Evolutionary conservation across 2,113 vertebrate species (phyloP).

Genomic region (Anas platyrhynchos): DNA sequence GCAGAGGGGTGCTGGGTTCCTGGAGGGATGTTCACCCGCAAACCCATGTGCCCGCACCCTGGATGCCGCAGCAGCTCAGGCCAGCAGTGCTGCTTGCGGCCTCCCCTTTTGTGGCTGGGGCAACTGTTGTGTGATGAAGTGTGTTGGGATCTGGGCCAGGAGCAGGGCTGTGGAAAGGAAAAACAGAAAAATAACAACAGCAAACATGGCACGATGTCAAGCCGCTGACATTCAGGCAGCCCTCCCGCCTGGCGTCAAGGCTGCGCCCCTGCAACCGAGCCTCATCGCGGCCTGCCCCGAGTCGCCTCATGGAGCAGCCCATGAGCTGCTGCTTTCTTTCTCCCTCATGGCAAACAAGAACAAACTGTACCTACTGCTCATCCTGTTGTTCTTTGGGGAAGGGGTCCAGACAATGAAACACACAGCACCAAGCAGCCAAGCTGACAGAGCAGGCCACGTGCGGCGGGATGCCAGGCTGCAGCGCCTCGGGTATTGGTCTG

Average conservation of each 20-base stretch:
- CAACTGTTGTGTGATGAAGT: constrained; percentile 14
- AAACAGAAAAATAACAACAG: background rate
- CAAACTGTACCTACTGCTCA: background rate
- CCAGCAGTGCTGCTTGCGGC: background rate
- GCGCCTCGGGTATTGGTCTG: background rate
- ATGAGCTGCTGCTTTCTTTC: background rate
- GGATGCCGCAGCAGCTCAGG: background rate
- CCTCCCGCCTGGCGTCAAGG: background rate
- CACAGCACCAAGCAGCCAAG: accelerated
- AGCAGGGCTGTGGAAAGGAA: background rate
- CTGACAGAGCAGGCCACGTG: background rate
- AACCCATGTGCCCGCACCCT: background rate
- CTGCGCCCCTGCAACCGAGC: background rate
- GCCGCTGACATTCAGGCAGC: background rate
- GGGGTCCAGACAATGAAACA: background rate
- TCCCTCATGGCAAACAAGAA: background rate
- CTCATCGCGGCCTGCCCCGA: accelerated
- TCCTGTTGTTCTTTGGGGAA: background rate
- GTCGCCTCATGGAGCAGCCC: accelerated
- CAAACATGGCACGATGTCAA: background rate
- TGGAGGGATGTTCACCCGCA: accelerated
- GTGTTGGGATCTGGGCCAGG: background rate
- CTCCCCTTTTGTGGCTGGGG: constrained; percentile 20
- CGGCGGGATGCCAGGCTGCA: background rate
- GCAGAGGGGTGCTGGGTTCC: background rate